These are phyloP conservation scores for Conchocele bisecta DNA, from an alignment of 2,888 invertebrate genomes.

Conservation along the genomic window DNA sequence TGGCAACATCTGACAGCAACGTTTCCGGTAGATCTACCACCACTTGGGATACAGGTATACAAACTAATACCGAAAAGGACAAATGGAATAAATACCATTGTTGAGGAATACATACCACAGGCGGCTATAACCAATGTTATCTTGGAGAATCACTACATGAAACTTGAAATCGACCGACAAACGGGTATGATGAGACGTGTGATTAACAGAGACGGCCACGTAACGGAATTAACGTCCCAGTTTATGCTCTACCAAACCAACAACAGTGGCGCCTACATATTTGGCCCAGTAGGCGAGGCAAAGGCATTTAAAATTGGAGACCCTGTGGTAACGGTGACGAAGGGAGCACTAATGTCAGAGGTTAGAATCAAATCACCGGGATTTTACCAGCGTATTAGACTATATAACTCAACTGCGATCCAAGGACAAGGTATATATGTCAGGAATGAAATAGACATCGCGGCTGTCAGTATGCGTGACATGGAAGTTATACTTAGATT, in stretches of 20 bases:
- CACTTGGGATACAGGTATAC: constrained; percentile 88
- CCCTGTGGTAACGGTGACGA: constrained; percentile 90
- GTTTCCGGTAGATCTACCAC: constrained; percentile 91
- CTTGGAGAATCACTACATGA: constrained; percentile 67
- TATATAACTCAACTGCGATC: constrained; percentile 66
- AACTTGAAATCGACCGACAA: constrained; percentile 62
- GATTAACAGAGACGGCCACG: constrained; percentile 86
- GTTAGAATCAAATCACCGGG: constrained; percentile 87
- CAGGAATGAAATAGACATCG: constrained; percentile 65
- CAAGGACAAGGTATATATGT: constrained; percentile 54
- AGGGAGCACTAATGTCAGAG: constrained; percentile 92
- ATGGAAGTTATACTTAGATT: constrained; percentile 79
- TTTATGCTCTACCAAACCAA: constrained; percentile 87
- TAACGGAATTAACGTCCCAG: constrained; percentile 34
- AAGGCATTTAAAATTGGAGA: constrained; percentile 47
- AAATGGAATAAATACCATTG: background rate
- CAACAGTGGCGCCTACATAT: constrained; percentile 81
- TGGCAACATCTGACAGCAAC: constrained; percentile 84
- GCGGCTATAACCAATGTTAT: constrained; percentile 33
- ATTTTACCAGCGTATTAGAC: constrained; percentile 44
- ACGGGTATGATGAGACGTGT: constrained; percentile 87
- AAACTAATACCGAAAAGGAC: constrained; percentile 82
- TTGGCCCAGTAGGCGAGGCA: constrained; percentile 74
- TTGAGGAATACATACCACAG: background rate
- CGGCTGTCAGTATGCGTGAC: constrained; percentile 64